Base-by-base conservation (phyloP, 2,888 invertebrate species). In the Drosophila multiciliata region DNA sequence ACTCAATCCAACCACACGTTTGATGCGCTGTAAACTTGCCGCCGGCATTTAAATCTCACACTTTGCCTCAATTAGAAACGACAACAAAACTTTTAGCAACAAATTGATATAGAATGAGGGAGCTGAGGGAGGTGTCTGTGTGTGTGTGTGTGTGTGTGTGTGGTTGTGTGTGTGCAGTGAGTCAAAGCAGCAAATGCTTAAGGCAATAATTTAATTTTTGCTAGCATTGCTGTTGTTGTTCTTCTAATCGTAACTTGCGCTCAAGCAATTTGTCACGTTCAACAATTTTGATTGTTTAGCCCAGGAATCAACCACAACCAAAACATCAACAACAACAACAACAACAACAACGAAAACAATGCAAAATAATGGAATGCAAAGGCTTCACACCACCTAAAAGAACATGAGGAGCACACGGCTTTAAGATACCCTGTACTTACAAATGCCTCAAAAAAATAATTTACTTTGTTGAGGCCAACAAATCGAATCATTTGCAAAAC, bases 221-320 rank as follows among this genome's bases (percentile, higher is more conserved):
- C 23, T 59, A 12, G 17, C 36, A 48, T 78, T 69, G 74, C 64
- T 73, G 68, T 29, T 73, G 68, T 29, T 66, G 73, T 69, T 84
- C 85, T 83, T 64, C 36, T 55, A 12, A 42, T 62, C 72, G 69
- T 92, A 92, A 92, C 91, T 86, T 90, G 91, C 83, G 91, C 87
- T 87, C 86, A 77, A 91, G 87, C 93, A 93, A 93, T 93, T 93
- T 92, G 92, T 93, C 93, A 93, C 93, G 93, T 92, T 91, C 92
- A 87, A 88, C 80, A 88, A 91, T 83, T 89, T 90, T 84, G 76
- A 78, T 89, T 89, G 89, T 82, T 89, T 89, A 80, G 79, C 71
- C 75, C 67, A 66, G 60, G 66, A 62, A 73, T 74, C 68, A 62
- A 61, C 66, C 64, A 61, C 63, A 76, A 68, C 62, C 80, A 73